Evolutionary conservation across 2,888 invertebrate genomes (phyloP).

Genomic region (Orthosia gothica): DNA sequence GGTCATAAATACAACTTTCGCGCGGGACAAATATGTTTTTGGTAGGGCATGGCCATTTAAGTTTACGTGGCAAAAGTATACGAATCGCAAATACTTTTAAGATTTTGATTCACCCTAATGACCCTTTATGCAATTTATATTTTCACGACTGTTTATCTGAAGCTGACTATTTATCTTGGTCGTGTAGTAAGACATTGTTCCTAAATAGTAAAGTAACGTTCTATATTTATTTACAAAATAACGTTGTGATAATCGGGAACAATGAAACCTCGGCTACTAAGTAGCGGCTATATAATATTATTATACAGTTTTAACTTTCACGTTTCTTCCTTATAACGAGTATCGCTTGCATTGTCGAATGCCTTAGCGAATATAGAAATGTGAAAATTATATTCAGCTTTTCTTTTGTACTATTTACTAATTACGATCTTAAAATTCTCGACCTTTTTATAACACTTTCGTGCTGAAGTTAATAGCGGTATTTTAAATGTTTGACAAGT

Average conservation of each 20-base stretch:
- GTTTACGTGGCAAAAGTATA: no score
- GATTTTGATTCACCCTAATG: no score
- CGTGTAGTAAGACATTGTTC: neutral
- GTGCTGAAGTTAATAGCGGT: conserved; percentile 3
- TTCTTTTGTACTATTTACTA: conserved; percentile 18
- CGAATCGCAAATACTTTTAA: neutral
- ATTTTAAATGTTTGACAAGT: neutral
- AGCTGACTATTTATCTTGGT: neutral
- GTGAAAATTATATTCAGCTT: conserved; percentile 12
- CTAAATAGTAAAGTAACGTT: neutral
- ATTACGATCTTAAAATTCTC: neutral
- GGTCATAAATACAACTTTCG: neutral
- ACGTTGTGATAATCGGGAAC: conserved; percentile 5
- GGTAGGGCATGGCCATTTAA: no score
- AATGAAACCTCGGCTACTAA: conserved; percentile 19
- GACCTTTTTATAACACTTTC: neutral
- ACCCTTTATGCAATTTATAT: neutral
- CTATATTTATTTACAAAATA: conserved; percentile 15
- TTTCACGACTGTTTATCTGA: neutral
- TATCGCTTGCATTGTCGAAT: conserved; percentile 17
- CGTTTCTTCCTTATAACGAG: conserved; percentile 25
- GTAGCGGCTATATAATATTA: conserved; percentile 37
- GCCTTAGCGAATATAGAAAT: conserved; percentile 30
- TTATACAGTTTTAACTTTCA: conserved; percentile 57
- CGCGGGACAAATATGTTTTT: no score